Conservation (phyloP, 2,797 vertebrate species). For the Natrix natrix region DNA sequence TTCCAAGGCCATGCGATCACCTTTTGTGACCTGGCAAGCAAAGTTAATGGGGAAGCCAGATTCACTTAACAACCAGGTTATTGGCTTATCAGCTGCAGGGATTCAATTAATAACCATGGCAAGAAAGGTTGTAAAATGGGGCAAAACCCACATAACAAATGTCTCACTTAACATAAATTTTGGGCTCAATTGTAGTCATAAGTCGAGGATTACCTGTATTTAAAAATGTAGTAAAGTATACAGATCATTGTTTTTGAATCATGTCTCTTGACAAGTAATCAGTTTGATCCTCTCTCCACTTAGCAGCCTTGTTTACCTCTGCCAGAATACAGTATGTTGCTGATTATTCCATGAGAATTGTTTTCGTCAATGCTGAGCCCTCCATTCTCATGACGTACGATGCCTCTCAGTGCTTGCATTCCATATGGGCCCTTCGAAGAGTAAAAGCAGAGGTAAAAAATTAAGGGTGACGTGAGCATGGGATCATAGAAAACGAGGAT, state of each 20-base stretch:
- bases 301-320: constrained; percentile 80
- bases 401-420: constrained; percentile 84
- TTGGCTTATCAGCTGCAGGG: too few species aligned
- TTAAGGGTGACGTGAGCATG: not conserved
- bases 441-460: constrained; percentile 85
- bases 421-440: constrained; percentile 87
- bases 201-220: not conserved
- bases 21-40: too few species aligned
- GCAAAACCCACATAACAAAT: too few species aligned
- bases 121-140: too few species aligned
- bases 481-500: not conserved
- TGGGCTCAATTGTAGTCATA: too few species aligned
- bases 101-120: too few species aligned
- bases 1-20: too few species aligned
- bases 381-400: constrained; percentile 94
- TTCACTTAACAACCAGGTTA: too few species aligned
- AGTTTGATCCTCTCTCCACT: constrained; percentile 20
- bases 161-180: too few species aligned
- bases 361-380: constrained; percentile 85
- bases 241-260: not conserved
- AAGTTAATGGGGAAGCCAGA: too few species aligned
- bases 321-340: constrained; percentile 87
- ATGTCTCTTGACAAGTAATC: not conserved
- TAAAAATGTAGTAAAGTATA: not conserved
- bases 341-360: constrained; percentile 84